Conservation (phyloP, 2,888 invertebrate species). For the Coecobrya sp. region DNA sequence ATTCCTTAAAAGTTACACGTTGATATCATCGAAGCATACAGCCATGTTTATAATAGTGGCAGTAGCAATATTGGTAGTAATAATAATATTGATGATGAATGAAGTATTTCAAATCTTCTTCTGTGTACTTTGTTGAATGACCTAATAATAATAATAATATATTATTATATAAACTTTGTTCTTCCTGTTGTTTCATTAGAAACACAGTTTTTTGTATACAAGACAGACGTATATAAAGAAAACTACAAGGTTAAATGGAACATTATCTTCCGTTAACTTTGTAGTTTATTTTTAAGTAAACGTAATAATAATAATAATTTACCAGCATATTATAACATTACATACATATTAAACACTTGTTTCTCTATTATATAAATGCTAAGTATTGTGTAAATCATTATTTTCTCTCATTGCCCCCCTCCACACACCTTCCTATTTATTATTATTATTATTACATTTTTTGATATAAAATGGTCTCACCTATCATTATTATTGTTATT, state of each 20-base stretch:
- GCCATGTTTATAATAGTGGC: slow-evolving; percentile 8
- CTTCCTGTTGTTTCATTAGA: no score
- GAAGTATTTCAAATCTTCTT: background rate
- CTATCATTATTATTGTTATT: background rate
- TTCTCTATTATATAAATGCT: background rate
- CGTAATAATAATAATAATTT: background rate
- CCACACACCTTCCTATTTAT: no score
- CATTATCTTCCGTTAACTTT: no score
- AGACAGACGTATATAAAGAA: no score
- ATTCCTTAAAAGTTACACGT: background rate
- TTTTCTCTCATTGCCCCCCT: background rate
- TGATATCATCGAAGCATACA: slow-evolving; percentile 27
- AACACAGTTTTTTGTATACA: no score
- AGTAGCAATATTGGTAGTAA: background rate
- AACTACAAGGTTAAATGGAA: no score
- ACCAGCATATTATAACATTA: background rate
- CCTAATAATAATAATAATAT: no score
- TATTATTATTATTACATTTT: background rate
- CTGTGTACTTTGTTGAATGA: background rate
- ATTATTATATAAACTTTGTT: no score
- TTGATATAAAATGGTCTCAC: background rate
- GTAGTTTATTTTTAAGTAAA: no score
- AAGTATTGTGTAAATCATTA: slow-evolving; percentile 40
- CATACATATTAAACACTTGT: slow-evolving; percentile 5
- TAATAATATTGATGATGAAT: slow-evolving; percentile 19